Percentiles rank a stretch among this genome's conserved stretches.
phyloP scores from a whole-genome alignment of 2,113 vertebrate genomes.

The Xyliphius kryptos region DNA sequence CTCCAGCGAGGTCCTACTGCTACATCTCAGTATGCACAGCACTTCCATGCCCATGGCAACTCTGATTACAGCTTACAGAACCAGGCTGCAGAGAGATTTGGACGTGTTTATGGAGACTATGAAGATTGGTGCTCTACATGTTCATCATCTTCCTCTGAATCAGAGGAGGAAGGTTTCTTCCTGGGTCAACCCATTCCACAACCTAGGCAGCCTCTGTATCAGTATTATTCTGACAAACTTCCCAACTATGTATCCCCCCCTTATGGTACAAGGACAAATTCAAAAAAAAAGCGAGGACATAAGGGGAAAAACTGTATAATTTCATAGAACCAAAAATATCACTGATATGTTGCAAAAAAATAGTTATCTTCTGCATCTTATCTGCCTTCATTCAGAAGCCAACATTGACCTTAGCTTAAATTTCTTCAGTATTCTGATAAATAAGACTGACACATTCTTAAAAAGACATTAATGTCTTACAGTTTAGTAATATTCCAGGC shows the following conservation, averaged over 20 bases:
- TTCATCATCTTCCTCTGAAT: slow-evolving; percentile 86
- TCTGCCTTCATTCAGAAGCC: no score
- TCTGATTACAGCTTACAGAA: slow-evolving; percentile 77
- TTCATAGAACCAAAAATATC: no score
- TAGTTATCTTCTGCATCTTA: no score
- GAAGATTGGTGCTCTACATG: slow-evolving; percentile 93
- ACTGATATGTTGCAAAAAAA: no score
- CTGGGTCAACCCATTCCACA: slow-evolving; percentile 94
- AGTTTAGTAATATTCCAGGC: no score
- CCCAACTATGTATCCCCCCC: slow-evolving; percentile 68
- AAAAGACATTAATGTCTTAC: no score
- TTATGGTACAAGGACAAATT: slow-evolving; percentile 83
- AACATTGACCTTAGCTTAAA: no score
- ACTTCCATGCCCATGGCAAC: no score
- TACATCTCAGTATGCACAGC: slow-evolving; percentile 63
- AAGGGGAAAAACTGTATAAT: slow-evolving; percentile 98
- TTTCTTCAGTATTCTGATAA: no score
- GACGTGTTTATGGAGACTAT: slow-evolving; percentile 78
- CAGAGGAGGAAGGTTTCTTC: slow-evolving; percentile 96
- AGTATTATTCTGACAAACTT: slow-evolving; percentile 82
- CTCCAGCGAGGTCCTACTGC: slow-evolving; percentile 58
- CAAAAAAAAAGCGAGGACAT: slow-evolving; percentile 92
- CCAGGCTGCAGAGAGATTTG: slow-evolving; percentile 66
- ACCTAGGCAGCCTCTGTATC: slow-evolving; percentile 77
- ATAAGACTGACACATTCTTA: no score